phyloP scores from a whole-genome alignment of 2,113 vertebrate species.

The Sapayoa aenigma region DNA sequence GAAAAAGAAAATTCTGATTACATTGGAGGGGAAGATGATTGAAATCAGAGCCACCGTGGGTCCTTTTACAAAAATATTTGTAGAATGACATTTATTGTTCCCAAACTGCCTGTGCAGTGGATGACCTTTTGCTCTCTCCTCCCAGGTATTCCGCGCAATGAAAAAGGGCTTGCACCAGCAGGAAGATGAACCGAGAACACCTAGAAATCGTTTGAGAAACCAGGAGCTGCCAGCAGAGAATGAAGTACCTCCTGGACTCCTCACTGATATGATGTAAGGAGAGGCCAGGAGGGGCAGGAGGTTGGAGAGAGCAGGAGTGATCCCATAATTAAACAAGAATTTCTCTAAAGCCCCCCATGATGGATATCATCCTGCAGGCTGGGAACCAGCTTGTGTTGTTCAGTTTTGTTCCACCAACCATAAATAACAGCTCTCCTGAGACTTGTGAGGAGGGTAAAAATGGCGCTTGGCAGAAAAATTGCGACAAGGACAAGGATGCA shows the following conservation, averaged over 20 bases:
- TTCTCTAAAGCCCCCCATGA: not conserved
- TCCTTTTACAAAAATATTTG: not conserved
- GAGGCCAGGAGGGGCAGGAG: not conserved
- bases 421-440: conserved; percentile 30
- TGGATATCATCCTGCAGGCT: conserved; percentile 28
- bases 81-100: not conserved
- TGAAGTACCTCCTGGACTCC: not conserved
- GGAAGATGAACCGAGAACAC: not conserved
- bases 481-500: not conserved
- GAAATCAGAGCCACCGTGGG: not conserved
- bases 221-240: not conserved
- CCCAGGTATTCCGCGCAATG: not conserved
- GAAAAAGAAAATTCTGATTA: not conserved
- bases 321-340: conserved; percentile 51
- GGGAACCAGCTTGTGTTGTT: not conserved
- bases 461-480: conserved; percentile 22
- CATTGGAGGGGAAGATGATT: not conserved
- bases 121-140: not conserved
- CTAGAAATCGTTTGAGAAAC: not conserved
- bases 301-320: not conserved
- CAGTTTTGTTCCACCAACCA: conserved; percentile 18
- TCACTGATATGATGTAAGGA: not conserved
- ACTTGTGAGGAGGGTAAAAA: not conserved
- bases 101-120: not conserved
- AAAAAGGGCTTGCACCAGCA: not conserved